Percentiles rank a stretch among this genome's conserved stretches.
These are phyloP conservation scores for Tipula lateralis DNA, from an alignment of 2,888 invertebrate genomes.

Conservation along the genomic window DNA sequence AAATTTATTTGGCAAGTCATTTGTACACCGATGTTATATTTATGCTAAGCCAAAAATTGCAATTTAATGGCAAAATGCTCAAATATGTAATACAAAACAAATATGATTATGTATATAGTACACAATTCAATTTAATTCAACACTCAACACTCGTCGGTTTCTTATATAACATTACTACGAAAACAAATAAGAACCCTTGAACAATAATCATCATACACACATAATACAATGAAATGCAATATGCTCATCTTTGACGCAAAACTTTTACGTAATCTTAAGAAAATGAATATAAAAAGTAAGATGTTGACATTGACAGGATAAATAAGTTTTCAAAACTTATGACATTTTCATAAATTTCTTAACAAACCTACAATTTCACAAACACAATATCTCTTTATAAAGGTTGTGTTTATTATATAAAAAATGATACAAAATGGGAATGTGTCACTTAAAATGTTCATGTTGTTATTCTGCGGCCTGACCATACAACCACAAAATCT, in stretches of 20 bases:
- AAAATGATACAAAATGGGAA: neutral
- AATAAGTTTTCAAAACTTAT: slow-evolving; percentile 26
- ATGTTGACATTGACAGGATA: slow-evolving; percentile 28
- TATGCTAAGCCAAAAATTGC: too few species aligned
- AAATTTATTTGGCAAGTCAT: neutral
- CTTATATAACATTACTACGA: neutral
- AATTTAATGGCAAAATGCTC: too few species aligned
- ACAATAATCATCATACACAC: neutral
- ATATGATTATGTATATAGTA: neutral
- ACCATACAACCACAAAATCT: neutral
- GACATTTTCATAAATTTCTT: slow-evolving; percentile 12
- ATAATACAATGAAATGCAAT: neutral
- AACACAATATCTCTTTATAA: neutral
- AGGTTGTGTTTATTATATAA: neutral
- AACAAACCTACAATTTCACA: slow-evolving; percentile 15
- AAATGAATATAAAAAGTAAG: neutral
- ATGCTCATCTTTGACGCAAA: neutral
- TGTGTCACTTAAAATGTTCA: neutral
- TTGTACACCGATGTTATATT: too few species aligned
- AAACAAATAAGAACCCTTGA: neutral
- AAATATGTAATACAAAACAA: neutral
- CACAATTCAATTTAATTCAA: too few species aligned
- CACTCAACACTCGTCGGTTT: neutral
- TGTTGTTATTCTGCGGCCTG: neutral
- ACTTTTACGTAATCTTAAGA: neutral